phyloP scores from a whole-genome alignment of 2,113 vertebrate species.

The Diadophis punctatus region DNA sequence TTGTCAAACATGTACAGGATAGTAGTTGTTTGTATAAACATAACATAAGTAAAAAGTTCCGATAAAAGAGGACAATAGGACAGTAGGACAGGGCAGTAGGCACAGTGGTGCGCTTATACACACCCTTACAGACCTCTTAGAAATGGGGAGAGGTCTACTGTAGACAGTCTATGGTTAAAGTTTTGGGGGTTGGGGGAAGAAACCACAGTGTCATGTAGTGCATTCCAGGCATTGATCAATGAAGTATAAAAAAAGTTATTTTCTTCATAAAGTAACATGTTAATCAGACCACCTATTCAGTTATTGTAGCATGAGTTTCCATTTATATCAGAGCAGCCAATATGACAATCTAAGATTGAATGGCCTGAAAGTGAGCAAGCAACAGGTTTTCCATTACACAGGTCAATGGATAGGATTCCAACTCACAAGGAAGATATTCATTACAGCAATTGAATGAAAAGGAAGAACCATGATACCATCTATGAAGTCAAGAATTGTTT shows the following conservation, averaged over 20 bases:
- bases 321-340: not conserved
- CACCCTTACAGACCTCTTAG: no score
- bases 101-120: no score
- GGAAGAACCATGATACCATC: not conserved
- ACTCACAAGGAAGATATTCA: conserved; percentile 14
- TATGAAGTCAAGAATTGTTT: not conserved
- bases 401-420: not conserved
- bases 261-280: not conserved
- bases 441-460: not conserved
- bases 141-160: no score
- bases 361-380: not conserved
- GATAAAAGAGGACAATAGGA: no score
- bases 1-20: no score
- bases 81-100: no score
- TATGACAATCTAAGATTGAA: not conserved
- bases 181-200: no score
- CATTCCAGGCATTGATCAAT: no score
- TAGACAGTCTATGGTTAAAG: no score
- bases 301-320: not conserved
- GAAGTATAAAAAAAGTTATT: not conserved
- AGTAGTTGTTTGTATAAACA: no score
- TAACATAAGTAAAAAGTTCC: no score
- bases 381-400: not conserved
- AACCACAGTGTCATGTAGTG: no score
- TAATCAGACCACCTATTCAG: not conserved